These are phyloP conservation scores for Platycheirus albimanus DNA, from an alignment of 2,888 invertebrate genomes.

Conservation along the genomic window DNA sequence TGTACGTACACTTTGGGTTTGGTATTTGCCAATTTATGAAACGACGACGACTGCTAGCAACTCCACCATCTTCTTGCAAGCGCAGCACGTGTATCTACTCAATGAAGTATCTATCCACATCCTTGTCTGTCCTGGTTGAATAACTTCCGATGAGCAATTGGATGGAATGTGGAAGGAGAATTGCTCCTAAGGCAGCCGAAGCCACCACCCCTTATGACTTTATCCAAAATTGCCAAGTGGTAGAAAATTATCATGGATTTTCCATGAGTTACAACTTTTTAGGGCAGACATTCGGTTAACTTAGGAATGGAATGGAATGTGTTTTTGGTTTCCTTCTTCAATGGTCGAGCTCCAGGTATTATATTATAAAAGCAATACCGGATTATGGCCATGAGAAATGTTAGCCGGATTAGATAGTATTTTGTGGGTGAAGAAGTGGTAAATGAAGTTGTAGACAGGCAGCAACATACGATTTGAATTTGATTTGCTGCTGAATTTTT, in stretches of 20 bases:
- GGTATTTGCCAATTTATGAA: slow-evolving; percentile 68
- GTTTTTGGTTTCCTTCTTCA: slow-evolving; percentile 37
- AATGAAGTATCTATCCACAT: slow-evolving; percentile 24
- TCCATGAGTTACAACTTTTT: slow-evolving; percentile 57
- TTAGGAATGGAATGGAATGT: slow-evolving; percentile 64
- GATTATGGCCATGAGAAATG: slow-evolving; percentile 60
- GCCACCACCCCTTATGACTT: slow-evolving; percentile 22
- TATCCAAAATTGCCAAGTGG: slow-evolving; percentile 46
- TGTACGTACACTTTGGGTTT: slow-evolving; percentile 37
- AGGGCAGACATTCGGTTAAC: slow-evolving; percentile 43
- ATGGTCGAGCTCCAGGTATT: no score
- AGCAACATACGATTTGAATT: slow-evolving; percentile 35
- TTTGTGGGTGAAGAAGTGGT: slow-evolving; percentile 26
- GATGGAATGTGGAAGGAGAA: slow-evolving; percentile 17
- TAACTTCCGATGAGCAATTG: slow-evolving; percentile 57
- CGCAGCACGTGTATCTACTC: slow-evolving; percentile 45
- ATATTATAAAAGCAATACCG: slow-evolving; percentile 25
- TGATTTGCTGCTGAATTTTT: slow-evolving; percentile 45
- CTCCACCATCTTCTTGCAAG: not conserved
- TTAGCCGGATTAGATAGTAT: slow-evolving; percentile 45
- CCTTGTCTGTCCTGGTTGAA: slow-evolving; percentile 49
- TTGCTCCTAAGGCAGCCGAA: not conserved
- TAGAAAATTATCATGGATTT: slow-evolving; percentile 65
- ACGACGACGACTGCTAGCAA: slow-evolving; percentile 41
- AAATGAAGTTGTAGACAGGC: slow-evolving; percentile 59